Evolutionary conservation across 1,140 invertebrate species (phyloP), one percentile per base, ranked within the genome.

Genomic region (Arion vulgaris): DNA sequence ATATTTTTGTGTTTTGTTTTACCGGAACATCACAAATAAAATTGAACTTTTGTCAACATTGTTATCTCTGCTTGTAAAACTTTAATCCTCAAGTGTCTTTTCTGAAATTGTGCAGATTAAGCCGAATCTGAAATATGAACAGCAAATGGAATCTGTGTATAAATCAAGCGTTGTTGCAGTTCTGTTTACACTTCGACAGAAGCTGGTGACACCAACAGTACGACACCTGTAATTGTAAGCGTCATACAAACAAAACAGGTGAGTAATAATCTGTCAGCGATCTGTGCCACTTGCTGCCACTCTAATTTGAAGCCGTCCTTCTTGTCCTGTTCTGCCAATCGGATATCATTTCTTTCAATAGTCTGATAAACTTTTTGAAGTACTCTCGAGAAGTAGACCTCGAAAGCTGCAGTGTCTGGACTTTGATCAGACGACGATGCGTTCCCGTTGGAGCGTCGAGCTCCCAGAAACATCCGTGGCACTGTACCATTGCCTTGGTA

Each of bases 211-310:
- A 68, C 77, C 62, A 86, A 77, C 39, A 86, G 80, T 11, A 86
- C 83, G 19, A 86, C 82, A 53, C 83, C 83, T 9, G 85, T 86
- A 36, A 86, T 86, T 53, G 84, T 83, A 23, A 86, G 51, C 9
- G 85, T 86, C 41, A 83, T 69, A 0, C 73, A 83, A n/a, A 86
- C 85, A 38, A 86, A 96, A 96, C 41, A 95, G 88, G 85, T 94
- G 93, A 53, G 96, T 92, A 1, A 96, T 91, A 72, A 95, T 91
- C 95, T 91, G 88, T 94, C 94, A 0, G 94, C 90, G 0, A 96
- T 95, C 45, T 96, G 91, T 0, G 96, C 95, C 49, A 96, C 94
- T 89, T 96, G 95, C 89, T 96, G 95, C 95, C 95, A 96, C 90
- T 96, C 95, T 36, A 95, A 89, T 86, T 95, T 94, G 74, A 94